Conservation (phyloP, 2,797 vertebrate species). For the Danio kyathit region DNA sequence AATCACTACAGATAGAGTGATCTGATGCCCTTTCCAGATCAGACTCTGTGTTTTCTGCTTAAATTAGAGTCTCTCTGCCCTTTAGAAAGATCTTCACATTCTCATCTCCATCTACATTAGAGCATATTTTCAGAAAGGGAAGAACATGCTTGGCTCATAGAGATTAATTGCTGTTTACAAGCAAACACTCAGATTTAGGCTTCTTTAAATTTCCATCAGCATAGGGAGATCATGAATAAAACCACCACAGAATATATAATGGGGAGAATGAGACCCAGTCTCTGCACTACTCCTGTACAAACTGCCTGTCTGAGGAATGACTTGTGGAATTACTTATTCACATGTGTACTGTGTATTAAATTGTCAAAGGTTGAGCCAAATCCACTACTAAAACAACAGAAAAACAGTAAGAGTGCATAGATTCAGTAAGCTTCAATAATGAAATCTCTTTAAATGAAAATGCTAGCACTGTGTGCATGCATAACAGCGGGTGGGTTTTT, state of each 20-base stretch:
- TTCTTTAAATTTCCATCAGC: not conserved
- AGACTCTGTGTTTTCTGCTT: not conserved
- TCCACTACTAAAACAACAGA: too few species aligned
- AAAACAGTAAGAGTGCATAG: too few species aligned
- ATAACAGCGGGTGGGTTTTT: too few species aligned
- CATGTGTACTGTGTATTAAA: too few species aligned
- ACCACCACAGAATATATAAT: not conserved
- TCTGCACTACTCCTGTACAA: not conserved
- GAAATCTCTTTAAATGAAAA: too few species aligned
- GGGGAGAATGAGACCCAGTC: not conserved
- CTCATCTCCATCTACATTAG: constrained; percentile 17
- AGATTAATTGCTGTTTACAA: not conserved
- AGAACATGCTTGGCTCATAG: constrained; percentile 5
- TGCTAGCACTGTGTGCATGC: too few species aligned
- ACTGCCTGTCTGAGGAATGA: not conserved
- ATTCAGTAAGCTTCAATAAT: too few species aligned
- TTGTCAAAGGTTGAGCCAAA: too few species aligned
- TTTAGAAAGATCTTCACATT: constrained; percentile 16
- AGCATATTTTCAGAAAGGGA: constrained; percentile 14
- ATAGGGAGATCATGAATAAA: constrained; percentile 20
- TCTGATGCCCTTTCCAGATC: constrained; percentile 32
- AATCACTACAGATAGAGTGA: constrained; percentile 2
- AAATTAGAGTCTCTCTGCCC: constrained; percentile 9
- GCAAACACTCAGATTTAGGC: constrained; percentile 1
- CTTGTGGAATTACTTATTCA: not conserved